Base-by-base conservation (phyloP, 2,797 vertebrate species). In the Sarcoramphus papa region DNA sequence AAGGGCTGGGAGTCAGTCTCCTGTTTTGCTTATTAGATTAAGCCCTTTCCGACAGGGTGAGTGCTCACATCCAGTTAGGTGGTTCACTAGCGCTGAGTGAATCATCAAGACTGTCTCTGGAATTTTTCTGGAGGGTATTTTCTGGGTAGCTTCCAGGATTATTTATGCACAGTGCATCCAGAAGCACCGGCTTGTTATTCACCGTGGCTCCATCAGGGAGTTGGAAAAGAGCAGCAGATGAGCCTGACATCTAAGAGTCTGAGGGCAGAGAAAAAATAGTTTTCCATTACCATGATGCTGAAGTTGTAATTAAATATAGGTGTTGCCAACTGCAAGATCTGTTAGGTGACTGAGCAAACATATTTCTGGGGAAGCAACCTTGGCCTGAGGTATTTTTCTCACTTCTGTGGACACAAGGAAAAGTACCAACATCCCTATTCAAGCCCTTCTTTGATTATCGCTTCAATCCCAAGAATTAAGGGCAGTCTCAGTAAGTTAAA, bases 21-120 rank as follows among this genome's bases (percentile, higher is more conserved):
- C 94, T 96, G 84, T 92, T 96, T 93, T 94, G 67, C 75, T 97
- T 94, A 88, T 95, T 92, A 95, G 93, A 95, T 95, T 90, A 93
- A 96, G 75, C 85, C 79, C 81, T 88, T 94, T 69, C 79, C 1
- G 3, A 92, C 69, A 62, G 81, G 74, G 12, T 64, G 87, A 96
- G 91, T 53, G 48, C 62, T 95, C 85, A 92, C 92, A 97, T 91
- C 92, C 97, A 96, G 93, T 95, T 84, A 87, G 90, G 94, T 95
- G 94, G 86, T 91, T 93, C 62, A 31, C 86, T 80, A 50, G 85
- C 12, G 0, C 25, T 25, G 59, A 57, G 72, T 84, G 81, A 92
- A 92, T 93, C 90, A 94, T 92, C 70, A 40, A 64, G 67, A 91
- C 56, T 12, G 60, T 74, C 87, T 86, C 92, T 63, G 83, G 94